Conservation (phyloP, 2,888 invertebrate genomes). For the Dolichomitus sp. region DNA sequence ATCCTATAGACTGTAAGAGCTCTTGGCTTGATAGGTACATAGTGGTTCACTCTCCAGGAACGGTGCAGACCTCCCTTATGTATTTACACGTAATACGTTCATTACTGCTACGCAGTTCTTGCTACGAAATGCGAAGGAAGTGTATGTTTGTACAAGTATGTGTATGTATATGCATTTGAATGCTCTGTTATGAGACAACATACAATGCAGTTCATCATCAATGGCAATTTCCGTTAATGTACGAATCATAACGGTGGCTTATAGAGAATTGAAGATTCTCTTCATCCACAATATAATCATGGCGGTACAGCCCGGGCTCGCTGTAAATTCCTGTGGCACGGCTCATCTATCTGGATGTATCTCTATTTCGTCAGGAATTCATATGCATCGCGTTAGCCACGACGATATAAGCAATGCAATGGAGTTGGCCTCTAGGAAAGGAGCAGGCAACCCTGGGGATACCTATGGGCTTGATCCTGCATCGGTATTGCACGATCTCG, state of each 20-base stretch:
- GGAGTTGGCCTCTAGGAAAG: conserved; percentile 25
- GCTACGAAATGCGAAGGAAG: background rate
- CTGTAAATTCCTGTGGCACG: conserved; percentile 36
- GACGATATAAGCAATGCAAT: conserved; percentile 27
- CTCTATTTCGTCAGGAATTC: conserved; percentile 49
- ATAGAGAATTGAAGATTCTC: conserved; percentile 11
- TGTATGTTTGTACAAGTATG: background rate
- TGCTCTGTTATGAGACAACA: background rate
- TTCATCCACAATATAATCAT: conserved; percentile 2
- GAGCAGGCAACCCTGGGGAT: conserved; percentile 18
- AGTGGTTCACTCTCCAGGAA: conserved; percentile 9
- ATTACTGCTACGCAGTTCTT: background rate
- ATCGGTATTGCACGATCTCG: conserved; percentile 38
- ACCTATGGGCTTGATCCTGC: conserved; percentile 25
- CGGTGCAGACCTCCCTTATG: too few relatives aligned
- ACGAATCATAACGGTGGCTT: conserved; percentile 4
- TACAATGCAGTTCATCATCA: background rate
- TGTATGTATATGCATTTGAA: background rate
- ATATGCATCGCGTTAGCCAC: conserved; percentile 25
- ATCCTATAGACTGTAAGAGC: background rate
- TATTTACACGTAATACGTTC: background rate
- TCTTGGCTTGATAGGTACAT: conserved; percentile 9
- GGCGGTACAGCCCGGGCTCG: background rate
- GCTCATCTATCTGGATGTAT: background rate
- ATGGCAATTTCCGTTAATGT: background rate